Evolutionary conservation across 2,888 invertebrate genomes (phyloP).

Genomic region (Philopedon plagiatum): DNA sequence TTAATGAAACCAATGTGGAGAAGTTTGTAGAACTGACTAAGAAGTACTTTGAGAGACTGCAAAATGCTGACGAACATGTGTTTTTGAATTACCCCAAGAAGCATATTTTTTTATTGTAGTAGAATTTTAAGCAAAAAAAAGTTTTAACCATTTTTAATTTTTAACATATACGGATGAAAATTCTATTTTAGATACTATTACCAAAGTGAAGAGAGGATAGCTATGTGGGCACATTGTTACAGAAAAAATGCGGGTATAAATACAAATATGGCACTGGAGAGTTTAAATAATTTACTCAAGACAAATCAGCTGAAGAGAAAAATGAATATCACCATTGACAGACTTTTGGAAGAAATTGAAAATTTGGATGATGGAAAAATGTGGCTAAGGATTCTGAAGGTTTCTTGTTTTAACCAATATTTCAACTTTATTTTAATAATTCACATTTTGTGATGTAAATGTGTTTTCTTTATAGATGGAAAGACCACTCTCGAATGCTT

Average conservation of each 20-base stretch:
- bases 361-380: slow-evolving; percentile 46
- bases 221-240: too few relatives aligned
- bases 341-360: slow-evolving; percentile 40
- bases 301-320: slow-evolving; percentile 47
- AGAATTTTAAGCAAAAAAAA: background rate
- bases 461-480: background rate
- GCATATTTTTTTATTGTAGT: slow-evolving; percentile 2
- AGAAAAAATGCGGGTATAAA: slow-evolving; percentile 51
- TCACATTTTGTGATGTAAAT: background rate
- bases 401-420: background rate
- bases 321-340: slow-evolving; percentile 30
- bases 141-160: too few relatives aligned
- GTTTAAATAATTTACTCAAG: slow-evolving; percentile 53
- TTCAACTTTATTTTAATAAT: background rate
- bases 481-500: too few relatives aligned
- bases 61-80: slow-evolving; percentile 47
- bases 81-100: slow-evolving; percentile 51
- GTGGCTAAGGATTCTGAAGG: background rate
- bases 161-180: background rate
- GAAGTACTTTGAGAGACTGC: slow-evolving; percentile 45
- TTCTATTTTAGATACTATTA: too few relatives aligned
- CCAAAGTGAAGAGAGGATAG: too few relatives aligned
- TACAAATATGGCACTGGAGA: slow-evolving; percentile 54
- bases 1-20: too few relatives aligned
- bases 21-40: slow-evolving; percentile 42